These are phyloP conservation scores for Asteroscopus sphinx DNA, from an alignment of 2,888 invertebrate species.

Conservation along the genomic window DNA sequence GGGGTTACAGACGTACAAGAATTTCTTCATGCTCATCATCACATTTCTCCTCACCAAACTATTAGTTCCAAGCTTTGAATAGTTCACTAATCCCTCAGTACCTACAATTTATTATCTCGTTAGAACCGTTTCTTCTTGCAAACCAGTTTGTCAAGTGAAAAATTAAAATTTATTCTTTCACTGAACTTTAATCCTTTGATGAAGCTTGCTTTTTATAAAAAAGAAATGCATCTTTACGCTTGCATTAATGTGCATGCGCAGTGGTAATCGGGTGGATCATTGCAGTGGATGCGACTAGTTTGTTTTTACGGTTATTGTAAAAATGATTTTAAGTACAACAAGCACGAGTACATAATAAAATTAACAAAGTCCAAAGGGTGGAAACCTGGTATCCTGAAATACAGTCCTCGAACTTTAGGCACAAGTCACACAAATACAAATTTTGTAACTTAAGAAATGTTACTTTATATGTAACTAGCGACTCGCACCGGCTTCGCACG, in stretches of 20 bases:
- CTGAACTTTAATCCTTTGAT: constrained; percentile 47
- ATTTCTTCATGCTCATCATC: too few species aligned
- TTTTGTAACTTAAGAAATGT: too few species aligned
- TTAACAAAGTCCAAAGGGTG: too few species aligned
- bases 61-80: constrained; percentile 20
- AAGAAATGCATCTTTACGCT: constrained; percentile 19
- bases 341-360: too few species aligned
- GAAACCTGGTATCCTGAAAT: too few species aligned
- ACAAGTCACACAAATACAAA: too few species aligned
- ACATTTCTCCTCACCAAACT: neutral
- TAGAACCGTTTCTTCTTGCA: constrained; percentile 40
- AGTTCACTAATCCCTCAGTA: constrained; percentile 35
- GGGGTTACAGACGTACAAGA: too few species aligned
- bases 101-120: constrained; percentile 44
- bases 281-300: constrained; percentile 4
- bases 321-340: too few species aligned
- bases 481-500: too few species aligned
- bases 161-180: constrained; percentile 51
- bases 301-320: neutral
- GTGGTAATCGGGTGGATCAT: constrained; percentile 30
- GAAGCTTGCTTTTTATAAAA: constrained; percentile 21
- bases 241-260: constrained; percentile 17
- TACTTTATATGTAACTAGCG: too few species aligned
- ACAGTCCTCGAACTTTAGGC: too few species aligned
- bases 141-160: constrained; percentile 32